Base-by-base conservation (phyloP, 2,113 vertebrate species). In the Orientallactaga bullata region DNA sequence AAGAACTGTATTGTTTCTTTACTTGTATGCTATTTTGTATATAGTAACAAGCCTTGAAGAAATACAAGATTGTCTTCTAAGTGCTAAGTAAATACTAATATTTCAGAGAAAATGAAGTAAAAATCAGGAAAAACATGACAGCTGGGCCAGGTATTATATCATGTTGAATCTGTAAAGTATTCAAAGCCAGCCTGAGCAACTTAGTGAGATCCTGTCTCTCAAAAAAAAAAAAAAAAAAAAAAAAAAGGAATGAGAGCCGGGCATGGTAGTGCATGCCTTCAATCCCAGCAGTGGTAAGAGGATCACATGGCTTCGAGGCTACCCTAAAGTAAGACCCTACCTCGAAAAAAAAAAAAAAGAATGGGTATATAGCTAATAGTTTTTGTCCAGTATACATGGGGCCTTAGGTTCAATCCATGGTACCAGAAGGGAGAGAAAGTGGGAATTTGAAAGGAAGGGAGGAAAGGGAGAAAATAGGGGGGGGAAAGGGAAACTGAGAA, bases 91-190 rank as follows among this genome's bases (percentile, higher is more conserved):
- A 7, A 83, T 60, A 81, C 8, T 85, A 85, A 80, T 3, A 76
- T 84, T 93, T 95, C 26, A 90, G 35, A 94, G 28, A 78, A 93
- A 96, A 92, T 66, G 4, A 92, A 79, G 10, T 55, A 69, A 94
- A 96, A 95, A 85, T 72, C 32, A 91, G 68, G n/a, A 90, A 63
- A 95, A 39, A 68, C 7, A 74, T 74, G 5, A 94, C n/a, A 82
- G 24, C 35, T 72, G 9, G n/a, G 51, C 16, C 66, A 85, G n/a
- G 35, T 58, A 47, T 32, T 30, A 71, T 4, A 71, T 37, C 3
- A 71, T 47, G n/a, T 47, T 30, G 26, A 66, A 23, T 4, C 32
- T 85, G 37, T 47, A 85, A n/a, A 26, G 47, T 55, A 13, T 58
- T 37, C 21, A 58, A 35, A 1, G 42, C n/a, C 47, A 85, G 23